A percentile compares a stretch with the other conserved stretches of the same genome.
These are phyloP conservation scores for Acheta domesticus DNA, from an alignment of 2,888 invertebrate genomes.

Conservation along the genomic window DNA sequence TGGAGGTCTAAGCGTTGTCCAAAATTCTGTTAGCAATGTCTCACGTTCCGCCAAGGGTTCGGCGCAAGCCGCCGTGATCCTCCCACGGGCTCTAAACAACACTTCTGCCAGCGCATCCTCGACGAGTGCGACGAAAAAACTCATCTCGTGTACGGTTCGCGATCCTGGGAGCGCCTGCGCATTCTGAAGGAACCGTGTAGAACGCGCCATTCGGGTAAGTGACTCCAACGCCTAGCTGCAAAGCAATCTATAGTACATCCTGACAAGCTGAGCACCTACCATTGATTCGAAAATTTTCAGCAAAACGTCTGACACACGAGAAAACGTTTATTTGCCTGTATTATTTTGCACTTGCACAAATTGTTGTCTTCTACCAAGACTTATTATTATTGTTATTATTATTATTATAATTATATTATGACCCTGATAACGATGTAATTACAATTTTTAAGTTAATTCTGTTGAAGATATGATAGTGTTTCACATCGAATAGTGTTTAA, in stretches of 20 bases:
- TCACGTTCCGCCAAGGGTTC: background rate
- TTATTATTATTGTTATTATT: background rate
- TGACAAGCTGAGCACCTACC: background rate
- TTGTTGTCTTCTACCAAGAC: background rate
- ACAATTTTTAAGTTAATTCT: no score
- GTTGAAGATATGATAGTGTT: no score
- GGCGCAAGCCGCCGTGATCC: no score
- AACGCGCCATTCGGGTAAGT: background rate
- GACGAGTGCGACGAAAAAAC: background rate
- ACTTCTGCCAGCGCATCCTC: background rate
- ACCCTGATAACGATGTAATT: no score
- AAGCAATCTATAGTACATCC: background rate
- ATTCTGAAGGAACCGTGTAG: background rate
- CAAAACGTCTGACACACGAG: background rate
- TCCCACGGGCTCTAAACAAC: background rate
- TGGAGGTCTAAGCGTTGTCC: background rate
- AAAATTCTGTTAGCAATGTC: background rate
- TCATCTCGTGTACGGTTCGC: background rate
- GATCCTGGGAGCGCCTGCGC: constrained; percentile 1
- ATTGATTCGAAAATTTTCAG: background rate
- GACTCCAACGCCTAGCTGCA: background rate
- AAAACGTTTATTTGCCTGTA: no score
- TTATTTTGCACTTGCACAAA: background rate
- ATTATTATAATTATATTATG: background rate
- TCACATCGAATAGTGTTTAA: no score